Conservation (phyloP, 2,797 vertebrate genomes). For the Catostomus latipinnis region DNA sequence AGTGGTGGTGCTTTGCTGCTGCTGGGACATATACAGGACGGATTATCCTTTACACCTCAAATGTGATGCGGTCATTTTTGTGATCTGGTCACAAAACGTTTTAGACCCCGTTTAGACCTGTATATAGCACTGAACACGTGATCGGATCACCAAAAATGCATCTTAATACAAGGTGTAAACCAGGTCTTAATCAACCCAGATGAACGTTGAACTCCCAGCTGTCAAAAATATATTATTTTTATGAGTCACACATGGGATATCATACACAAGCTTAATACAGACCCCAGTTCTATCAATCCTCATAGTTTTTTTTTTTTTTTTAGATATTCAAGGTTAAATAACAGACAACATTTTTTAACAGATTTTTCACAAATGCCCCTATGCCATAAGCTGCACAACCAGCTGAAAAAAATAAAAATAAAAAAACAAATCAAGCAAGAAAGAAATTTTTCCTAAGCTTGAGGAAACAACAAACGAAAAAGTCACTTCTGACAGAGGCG, state of each 20-base stretch:
- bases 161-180: no score
- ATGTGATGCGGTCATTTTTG: no score
- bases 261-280: neutral
- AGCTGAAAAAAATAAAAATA: neutral
- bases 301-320: neutral
- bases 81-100: no score
- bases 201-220: constrained; percentile 12
- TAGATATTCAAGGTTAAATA: constrained; percentile 12
- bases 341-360: constrained; percentile 40
- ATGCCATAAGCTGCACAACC: neutral
- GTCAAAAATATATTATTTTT: constrained; percentile 28
- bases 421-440: neutral
- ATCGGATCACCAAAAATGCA: no score
- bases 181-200: neutral
- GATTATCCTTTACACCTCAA: no score
- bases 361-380: constrained; percentile 11
- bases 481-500: constrained; percentile 71
- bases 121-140: no score
- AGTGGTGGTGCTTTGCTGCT: no score
- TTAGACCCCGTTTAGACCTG: no score
- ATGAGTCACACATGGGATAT: constrained; percentile 23
- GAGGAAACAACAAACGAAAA: constrained; percentile 76
- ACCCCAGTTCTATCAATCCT: neutral
- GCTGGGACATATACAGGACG: no score
- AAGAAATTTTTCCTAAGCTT: constrained; percentile 62